Conservation (phyloP, 2,888 invertebrate species). For the Helicoverpa assulta region DNA sequence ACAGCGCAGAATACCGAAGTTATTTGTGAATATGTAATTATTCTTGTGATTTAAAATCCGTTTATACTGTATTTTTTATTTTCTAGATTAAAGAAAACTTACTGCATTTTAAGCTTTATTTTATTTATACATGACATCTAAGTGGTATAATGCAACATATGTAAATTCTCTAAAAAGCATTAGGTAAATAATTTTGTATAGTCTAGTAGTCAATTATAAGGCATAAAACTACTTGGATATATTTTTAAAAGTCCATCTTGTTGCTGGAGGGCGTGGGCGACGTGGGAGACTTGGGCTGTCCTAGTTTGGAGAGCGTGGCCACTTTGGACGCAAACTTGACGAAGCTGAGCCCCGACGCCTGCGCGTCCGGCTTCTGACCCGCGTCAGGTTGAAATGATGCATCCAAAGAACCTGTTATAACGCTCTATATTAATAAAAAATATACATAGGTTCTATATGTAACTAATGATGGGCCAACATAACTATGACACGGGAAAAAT, state of each 20-base stretch:
- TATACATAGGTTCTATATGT: no score
- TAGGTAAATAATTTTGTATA: not conserved
- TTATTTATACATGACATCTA: slow-evolving; percentile 53
- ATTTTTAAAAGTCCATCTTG: slow-evolving; percentile 81
- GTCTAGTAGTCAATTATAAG: slow-evolving; percentile 7
- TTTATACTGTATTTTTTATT: slow-evolving; percentile 90
- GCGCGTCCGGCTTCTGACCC: slow-evolving; percentile 80
- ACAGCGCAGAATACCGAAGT: slow-evolving; percentile 82
- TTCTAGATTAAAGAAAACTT: slow-evolving; percentile 90
- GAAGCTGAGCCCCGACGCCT: slow-evolving; percentile 81
- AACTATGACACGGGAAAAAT: no score
- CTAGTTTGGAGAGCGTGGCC: slow-evolving; percentile 82
- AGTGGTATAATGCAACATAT: slow-evolving; percentile 2
- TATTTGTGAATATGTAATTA: slow-evolving; percentile 91
- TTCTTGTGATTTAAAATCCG: slow-evolving; percentile 90
- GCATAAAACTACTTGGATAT: slow-evolving; percentile 1
- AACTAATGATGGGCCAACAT: no score
- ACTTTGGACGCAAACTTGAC: slow-evolving; percentile 86
- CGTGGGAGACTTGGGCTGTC: slow-evolving; percentile 80
- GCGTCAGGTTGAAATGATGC: slow-evolving; percentile 80
- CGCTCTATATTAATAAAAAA: no score
- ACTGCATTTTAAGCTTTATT: slow-evolving; percentile 78
- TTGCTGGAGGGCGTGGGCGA: slow-evolving; percentile 77
- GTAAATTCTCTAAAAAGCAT: slow-evolving; percentile 6
- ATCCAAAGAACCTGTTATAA: slow-evolving; percentile 80